These are phyloP conservation scores for Diceros bicornis DNA, from an alignment of 2,797 vertebrate genomes.

Conservation along the genomic window DNA sequence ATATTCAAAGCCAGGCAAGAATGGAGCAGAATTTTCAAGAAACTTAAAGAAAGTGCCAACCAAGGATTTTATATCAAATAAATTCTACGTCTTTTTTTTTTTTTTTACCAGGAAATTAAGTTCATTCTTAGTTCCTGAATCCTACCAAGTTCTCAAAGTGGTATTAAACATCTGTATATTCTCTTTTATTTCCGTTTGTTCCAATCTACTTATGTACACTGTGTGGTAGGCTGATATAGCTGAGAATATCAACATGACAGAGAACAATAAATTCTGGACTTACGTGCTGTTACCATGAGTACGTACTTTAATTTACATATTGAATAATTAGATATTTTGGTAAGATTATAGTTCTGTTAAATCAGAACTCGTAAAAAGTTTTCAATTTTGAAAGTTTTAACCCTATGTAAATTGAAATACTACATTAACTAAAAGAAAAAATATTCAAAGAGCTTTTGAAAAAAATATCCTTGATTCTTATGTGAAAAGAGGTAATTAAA, in stretches of 20 bases:
- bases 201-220: neutral
- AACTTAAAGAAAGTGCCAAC: neutral
- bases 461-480: neutral
- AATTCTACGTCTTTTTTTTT: neutral
- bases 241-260: neutral
- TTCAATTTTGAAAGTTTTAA: neutral
- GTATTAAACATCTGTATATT: neutral
- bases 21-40: neutral
- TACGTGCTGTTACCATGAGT: neutral
- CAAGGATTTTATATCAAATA: neutral
- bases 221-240: neutral
- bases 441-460: neutral
- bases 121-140: neutral
- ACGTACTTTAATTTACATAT: neutral
- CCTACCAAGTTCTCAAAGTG: neutral
- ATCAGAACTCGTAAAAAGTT: neutral
- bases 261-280: neutral
- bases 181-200: neutral
- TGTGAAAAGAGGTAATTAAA: constrained; percentile 17
- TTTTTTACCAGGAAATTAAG: neutral
- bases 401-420: neutral
- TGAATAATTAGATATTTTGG: neutral
- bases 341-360: neutral
- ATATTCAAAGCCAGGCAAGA: neutral
- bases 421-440: constrained; percentile 31